A percentile compares a stretch with the other conserved stretches of the same genome.
Conservation (phyloP, 2,113 vertebrate genomes). For the Rissa tridactyla region DNA sequence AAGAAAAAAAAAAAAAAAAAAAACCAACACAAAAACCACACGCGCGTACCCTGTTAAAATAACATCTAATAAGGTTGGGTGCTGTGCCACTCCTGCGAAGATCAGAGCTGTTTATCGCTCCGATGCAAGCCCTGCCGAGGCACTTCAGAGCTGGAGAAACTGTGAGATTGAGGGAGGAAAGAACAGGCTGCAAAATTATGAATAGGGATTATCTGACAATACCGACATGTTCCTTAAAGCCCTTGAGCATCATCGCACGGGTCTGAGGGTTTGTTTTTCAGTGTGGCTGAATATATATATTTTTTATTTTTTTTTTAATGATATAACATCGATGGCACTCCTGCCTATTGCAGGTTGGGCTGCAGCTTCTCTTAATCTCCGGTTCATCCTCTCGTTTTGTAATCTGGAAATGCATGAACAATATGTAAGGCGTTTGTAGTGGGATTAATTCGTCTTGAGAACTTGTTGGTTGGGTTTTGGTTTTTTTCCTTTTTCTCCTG, state of each 20-base stretch:
- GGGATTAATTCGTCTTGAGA: constrained; percentile 52
- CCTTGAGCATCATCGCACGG: constrained; percentile 18
- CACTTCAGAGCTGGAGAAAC: constrained; percentile 60
- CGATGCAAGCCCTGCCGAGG: constrained; percentile 40
- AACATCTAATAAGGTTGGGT: constrained; percentile 1
- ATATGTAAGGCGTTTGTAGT: constrained; percentile 15
- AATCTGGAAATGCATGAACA: constrained; percentile 62
- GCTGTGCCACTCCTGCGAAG: background rate
- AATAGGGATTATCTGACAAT: constrained; percentile 64
- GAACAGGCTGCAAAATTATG: constrained; percentile 48
- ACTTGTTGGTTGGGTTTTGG: background rate
- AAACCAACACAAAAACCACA: background rate
- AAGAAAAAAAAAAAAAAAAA: background rate
- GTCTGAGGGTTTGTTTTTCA: constrained; percentile 29
- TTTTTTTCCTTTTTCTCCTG: background rate
- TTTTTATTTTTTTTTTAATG: background rate
- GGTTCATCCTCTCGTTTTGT: constrained; percentile 34
- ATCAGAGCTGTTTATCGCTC: constrained; percentile 36
- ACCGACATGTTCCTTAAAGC: constrained; percentile 47
- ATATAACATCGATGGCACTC: background rate
- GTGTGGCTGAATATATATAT: background rate
- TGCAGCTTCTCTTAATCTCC: constrained; percentile 63
- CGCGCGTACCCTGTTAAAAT: background rate
- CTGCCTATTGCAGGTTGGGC: constrained; percentile 28
- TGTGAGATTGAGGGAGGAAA: constrained; percentile 67